Base-by-base conservation (phyloP, 2,113 vertebrate genomes). In the Hippocampus comes region DNA sequence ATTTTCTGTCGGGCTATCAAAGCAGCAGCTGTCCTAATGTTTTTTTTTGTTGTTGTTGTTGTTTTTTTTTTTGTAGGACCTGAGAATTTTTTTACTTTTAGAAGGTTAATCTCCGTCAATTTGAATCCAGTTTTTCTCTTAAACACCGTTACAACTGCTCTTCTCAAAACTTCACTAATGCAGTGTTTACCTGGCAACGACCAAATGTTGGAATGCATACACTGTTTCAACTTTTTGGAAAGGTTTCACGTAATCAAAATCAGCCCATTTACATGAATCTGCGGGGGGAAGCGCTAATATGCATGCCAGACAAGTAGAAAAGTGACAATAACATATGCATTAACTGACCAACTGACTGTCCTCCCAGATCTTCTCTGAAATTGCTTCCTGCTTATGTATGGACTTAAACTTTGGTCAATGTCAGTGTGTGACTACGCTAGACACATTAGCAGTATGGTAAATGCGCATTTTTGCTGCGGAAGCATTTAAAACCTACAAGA, bases 1-100 rank as follows among this genome's bases (percentile, higher is more conserved):
- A 74, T 34, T 73, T 74, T 76, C 79, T 70, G 75, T 84, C 78
- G 79, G 76, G 83, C 79, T 75, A 12, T 74, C 63, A 0, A 23
- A 66, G 63, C n/a, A 67, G 51, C 83, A 90, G 81, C 70, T 83
- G 80, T 82, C 25, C 27, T 68, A 3, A 21, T 57, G 23, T 8
- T 0, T 56, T 12, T 46, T 46, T 46, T 14, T 14, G 12, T 10
- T n/a, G n/a, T n/a, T n/a, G n/a, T 10, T 46, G 43, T 12, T 46
- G 2, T 0, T 43, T 43, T 10, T n/a, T 42, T 63, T 20, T 60
- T 55, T 74, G 59, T 18, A 18, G 3, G n/a, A 46, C 15, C 18
- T 25, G 11, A 4, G 55, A 53, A 69, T 49, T 41, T 10, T 30
- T 12, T 42, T 49, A 17, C n/a, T n/a, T n/a, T n/a, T n/a, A n/a